These are phyloP conservation scores for Puma concolor DNA, from an alignment of 2,113 vertebrate genomes.

Conservation along the genomic window DNA sequence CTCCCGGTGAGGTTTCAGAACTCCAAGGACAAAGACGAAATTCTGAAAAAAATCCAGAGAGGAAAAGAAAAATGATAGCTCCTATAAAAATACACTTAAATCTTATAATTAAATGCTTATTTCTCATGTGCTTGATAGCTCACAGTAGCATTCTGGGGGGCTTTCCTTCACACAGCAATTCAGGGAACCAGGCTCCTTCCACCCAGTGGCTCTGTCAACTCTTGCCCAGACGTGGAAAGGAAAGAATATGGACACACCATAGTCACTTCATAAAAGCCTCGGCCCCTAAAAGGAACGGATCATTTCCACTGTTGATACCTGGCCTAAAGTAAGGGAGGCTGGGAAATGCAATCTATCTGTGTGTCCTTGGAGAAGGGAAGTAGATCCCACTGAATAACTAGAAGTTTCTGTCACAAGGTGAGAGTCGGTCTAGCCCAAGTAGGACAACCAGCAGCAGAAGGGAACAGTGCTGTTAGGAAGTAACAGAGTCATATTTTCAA, in stretches of 20 bases:
- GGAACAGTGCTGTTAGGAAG: background rate
- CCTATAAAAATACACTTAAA: fast-evolving
- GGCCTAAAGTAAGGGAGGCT: background rate
- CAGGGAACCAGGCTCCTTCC: background rate
- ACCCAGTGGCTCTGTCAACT: no score
- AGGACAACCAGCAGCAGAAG: no score
- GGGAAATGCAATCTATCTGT: background rate
- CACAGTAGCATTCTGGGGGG: background rate
- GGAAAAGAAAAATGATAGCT: background rate
- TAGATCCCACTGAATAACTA: background rate
- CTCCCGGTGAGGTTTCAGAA: background rate
- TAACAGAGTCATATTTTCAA: background rate
- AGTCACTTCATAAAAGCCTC: background rate
- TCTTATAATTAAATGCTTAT: background rate
- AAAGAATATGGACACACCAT: background rate
- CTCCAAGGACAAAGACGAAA: background rate
- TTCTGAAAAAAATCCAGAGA: background rate
- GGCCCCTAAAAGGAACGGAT: background rate
- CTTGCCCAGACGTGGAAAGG: background rate
- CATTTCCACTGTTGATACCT: background rate
- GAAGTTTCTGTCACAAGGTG: background rate
- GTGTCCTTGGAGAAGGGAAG: background rate
- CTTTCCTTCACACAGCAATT: background rate
- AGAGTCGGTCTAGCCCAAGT: background rate
- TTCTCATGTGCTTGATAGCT: background rate